These are phyloP conservation scores for Epinotia brunnichana DNA, from an alignment of 2,888 invertebrate species.

Conservation along the genomic window DNA sequence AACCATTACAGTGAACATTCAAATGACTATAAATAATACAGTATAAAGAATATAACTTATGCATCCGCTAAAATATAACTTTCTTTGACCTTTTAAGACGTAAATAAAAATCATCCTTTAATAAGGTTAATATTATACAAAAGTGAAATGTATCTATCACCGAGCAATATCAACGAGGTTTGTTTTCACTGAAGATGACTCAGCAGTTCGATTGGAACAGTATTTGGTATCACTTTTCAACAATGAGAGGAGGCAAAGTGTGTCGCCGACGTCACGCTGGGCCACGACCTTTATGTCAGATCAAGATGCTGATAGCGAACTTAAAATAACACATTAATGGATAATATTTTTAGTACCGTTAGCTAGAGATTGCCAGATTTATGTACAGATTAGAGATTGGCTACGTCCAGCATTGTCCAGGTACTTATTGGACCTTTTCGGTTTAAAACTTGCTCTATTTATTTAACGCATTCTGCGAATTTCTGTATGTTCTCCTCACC, in stretches of 20 bases:
- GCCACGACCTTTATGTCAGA: constrained; percentile 55
- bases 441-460: constrained; percentile 42
- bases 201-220: constrained; percentile 51
- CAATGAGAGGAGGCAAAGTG: constrained; percentile 54
- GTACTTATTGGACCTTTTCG: constrained; percentile 37
- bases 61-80: constrained; percentile 48
- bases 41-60: constrained; percentile 14
- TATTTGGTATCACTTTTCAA: constrained; percentile 51
- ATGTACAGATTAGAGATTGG: constrained; percentile 23
- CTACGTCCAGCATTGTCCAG: constrained; percentile 20
- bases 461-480: constrained; percentile 63
- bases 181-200: constrained; percentile 74
- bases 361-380: constrained; percentile 21
- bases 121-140: constrained; percentile 53
- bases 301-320: constrained; percentile 44
- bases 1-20: neutral
- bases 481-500: constrained; percentile 57
- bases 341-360: constrained; percentile 26
- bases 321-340: constrained; percentile 41
- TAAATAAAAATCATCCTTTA: constrained; percentile 52
- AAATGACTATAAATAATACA: neutral
- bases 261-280: constrained; percentile 54
- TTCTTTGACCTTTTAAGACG: constrained; percentile 58
- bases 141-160: constrained; percentile 67
- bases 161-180: constrained; percentile 60